These are phyloP conservation scores for Pampus argenteus DNA, from an alignment of 2,797 vertebrate species.

Conservation along the genomic window DNA sequence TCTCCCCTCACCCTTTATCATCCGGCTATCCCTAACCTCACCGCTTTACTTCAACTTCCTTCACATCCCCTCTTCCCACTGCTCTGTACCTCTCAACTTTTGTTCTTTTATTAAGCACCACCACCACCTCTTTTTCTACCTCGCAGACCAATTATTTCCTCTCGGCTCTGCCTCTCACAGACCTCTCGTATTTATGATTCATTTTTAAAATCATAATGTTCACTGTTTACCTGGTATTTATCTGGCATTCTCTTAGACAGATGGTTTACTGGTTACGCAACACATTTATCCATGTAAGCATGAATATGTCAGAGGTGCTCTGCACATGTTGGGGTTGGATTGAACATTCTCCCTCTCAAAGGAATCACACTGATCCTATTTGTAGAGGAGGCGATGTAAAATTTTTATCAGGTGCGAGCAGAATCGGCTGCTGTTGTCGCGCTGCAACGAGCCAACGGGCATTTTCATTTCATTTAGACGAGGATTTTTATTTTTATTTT, in stretches of 20 bases:
- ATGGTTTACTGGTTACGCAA: conserved; percentile 70
- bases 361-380: conserved; percentile 64
- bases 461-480: conserved; percentile 51
- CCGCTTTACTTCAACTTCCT: conserved; percentile 10
- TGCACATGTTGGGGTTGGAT: conserved; percentile 55
- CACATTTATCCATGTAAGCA: conserved; percentile 58
- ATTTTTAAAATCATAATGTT: conserved; percentile 34
- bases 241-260: conserved; percentile 58
- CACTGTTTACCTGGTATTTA: conserved; percentile 51
- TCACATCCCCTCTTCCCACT: neutral
- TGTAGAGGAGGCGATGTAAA: conserved; percentile 56
- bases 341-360: conserved; percentile 54
- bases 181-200: conserved; percentile 50
- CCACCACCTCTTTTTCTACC: conserved; percentile 17
- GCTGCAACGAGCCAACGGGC: conserved; percentile 45
- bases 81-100: conserved; percentile 13
- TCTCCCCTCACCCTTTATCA: conserved; percentile 28
- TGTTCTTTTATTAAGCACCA: conserved; percentile 27
- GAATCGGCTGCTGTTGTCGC: conserved; percentile 52
- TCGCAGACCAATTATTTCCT: conserved; percentile 47
- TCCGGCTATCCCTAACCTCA: conserved; percentile 39
- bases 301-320: conserved; percentile 63
- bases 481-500: conserved; percentile 61
- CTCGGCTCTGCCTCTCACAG: conserved; percentile 29
- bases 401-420: conserved; percentile 68